Conservation (phyloP, 2,113 vertebrate genomes). For the Trogon melanurus region DNA sequence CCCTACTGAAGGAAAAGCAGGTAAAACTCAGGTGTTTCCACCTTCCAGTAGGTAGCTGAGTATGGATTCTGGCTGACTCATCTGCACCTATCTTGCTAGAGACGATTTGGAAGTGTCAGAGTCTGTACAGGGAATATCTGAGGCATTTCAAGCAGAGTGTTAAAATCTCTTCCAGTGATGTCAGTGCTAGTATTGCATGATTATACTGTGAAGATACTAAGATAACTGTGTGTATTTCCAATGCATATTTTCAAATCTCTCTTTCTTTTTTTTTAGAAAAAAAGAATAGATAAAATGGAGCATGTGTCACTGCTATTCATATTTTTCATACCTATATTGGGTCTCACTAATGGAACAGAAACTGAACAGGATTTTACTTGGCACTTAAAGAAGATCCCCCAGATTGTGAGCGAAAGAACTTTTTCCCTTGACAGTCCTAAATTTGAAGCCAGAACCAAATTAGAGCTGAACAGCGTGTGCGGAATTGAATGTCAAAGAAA, state of each 20-base stretch:
- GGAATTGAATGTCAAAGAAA: constrained; percentile 91
- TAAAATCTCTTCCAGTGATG: not conserved
- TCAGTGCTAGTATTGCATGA: not conserved
- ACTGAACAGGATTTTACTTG: constrained; percentile 85
- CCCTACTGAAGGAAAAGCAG: not conserved
- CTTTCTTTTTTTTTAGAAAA: constrained; percentile 70
- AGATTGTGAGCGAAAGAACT: constrained; percentile 84
- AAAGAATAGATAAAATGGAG: constrained; percentile 83
- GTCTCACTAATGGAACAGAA: constrained; percentile 64
- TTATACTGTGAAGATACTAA: not conserved
- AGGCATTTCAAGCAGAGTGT: not conserved
- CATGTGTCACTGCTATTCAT: constrained; percentile 77
- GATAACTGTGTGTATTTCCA: not conserved
- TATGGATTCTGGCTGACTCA: not conserved
- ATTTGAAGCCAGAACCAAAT: constrained; percentile 81
- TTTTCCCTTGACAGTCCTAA: constrained; percentile 82
- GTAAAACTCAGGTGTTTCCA: not conserved
- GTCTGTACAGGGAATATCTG: not conserved
- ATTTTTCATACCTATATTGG: constrained; percentile 74
- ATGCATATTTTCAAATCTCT: constrained; percentile 23
- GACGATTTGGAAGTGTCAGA: not conserved
- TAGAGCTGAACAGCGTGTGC: constrained; percentile 79
- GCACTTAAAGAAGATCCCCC: constrained; percentile 87
- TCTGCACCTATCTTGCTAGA: not conserved
- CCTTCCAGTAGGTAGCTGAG: not conserved